Evolutionary conservation across 2,113 vertebrate species (phyloP).

Genomic region (Myotis yumanensis): DNA sequence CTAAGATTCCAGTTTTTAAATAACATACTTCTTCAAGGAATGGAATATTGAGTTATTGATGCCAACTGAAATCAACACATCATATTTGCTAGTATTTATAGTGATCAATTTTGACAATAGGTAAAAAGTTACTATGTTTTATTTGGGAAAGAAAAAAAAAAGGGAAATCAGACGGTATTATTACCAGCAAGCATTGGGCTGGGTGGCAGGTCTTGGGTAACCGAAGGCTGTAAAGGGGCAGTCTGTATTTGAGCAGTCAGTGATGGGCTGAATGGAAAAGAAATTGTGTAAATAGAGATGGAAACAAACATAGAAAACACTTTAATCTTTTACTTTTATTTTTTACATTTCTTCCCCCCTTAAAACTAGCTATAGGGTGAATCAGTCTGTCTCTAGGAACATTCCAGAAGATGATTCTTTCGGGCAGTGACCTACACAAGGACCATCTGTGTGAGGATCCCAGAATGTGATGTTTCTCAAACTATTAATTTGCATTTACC

Average conservation of each 20-base stretch:
- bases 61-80: neutral
- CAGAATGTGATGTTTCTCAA: constrained; percentile 38
- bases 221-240: neutral
- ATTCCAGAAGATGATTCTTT: neutral
- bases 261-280: neutral
- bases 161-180: neutral
- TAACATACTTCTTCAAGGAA: neutral
- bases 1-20: neutral
- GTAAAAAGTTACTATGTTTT: too few species aligned
- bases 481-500: neutral
- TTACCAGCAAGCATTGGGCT: neutral
- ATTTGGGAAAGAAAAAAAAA: too few species aligned
- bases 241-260: neutral
- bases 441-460: neutral
- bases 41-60: neutral
- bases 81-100: too few species aligned
- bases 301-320: neutral
- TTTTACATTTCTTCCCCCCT: neutral
- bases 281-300: neutral
- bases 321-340: neutral
- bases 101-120: too few species aligned
- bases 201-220: neutral
- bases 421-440: neutral
- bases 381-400: neutral
- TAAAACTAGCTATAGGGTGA: neutral